These are phyloP conservation scores for Epistrophella euchroma DNA, from an alignment of 2,888 invertebrate species.

Conservation along the genomic window DNA sequence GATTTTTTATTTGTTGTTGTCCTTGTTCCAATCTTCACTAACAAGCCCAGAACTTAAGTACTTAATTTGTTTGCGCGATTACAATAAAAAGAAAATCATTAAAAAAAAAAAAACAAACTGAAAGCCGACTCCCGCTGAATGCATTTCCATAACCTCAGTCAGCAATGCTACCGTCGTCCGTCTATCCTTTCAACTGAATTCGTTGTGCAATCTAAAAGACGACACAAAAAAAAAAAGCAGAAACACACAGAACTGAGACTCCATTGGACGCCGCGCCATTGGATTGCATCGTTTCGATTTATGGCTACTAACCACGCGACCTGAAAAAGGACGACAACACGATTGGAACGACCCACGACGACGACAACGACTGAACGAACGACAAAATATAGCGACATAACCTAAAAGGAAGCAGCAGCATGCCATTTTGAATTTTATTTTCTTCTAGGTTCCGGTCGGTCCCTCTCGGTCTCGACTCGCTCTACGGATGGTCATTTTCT, in stretches of 20 bases:
- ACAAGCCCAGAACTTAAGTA: slow-evolving; percentile 45
- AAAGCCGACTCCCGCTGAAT: slow-evolving; percentile 46
- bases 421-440: slow-evolving; percentile 62
- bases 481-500: slow-evolving; percentile 37
- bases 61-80: slow-evolving; percentile 59
- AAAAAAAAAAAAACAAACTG: slow-evolving; percentile 4
- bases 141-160: slow-evolving; percentile 23
- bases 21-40: slow-evolving; percentile 36
- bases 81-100: slow-evolving; percentile 16
- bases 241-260: slow-evolving; percentile 12
- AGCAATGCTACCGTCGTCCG: slow-evolving; percentile 3
- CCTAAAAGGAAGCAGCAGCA: slow-evolving; percentile 48
- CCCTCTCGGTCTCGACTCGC: slow-evolving; percentile 10
- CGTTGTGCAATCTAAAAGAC: slow-evolving; percentile 27
- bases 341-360: slow-evolving; percentile 24
- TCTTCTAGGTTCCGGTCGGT: slow-evolving; percentile 39
- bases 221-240: background rate
- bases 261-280: slow-evolving; percentile 30
- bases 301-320: slow-evolving; percentile 63
- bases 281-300: slow-evolving; percentile 44
- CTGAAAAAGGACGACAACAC: slow-evolving; percentile 50
- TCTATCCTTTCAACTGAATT: slow-evolving; percentile 17
- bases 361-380: slow-evolving; percentile 18
- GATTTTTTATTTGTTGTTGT: slow-evolving; percentile 14
- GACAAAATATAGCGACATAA: slow-evolving; percentile 32